Percentiles rank a stretch among this genome's conserved stretches.
phyloP scores from a whole-genome alignment of 2,888 invertebrate genomes.

The Synergus itoensis region DNA sequence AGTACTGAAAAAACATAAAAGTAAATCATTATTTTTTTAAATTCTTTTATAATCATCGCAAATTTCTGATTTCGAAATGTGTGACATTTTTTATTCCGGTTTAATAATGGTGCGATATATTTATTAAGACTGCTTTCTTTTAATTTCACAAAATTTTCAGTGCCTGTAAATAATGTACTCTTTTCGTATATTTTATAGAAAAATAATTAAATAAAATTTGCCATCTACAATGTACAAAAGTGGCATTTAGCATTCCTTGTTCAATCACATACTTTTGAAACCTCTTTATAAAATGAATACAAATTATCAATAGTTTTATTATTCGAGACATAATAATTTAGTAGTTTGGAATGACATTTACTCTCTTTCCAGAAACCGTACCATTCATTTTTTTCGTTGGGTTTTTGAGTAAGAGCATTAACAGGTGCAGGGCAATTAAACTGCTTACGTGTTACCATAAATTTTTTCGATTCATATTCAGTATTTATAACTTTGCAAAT shows the following conservation, averaged over 20 bases:
- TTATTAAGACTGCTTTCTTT: background rate
- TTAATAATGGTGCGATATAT: background rate
- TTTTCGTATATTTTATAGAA: slow-evolving; percentile 19
- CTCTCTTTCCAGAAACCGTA: slow-evolving; percentile 77
- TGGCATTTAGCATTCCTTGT: too few relatives aligned
- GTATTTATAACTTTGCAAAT: slow-evolving; percentile 82
- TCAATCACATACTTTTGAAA: too few relatives aligned
- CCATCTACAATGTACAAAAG: too few relatives aligned
- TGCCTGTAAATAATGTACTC: slow-evolving; percentile 5
- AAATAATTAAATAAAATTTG: background rate
- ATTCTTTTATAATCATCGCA: background rate
- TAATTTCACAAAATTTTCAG: background rate
- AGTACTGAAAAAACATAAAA: background rate
- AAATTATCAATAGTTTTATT: slow-evolving; percentile 53
- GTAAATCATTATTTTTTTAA: background rate
- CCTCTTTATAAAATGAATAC: too few relatives aligned
- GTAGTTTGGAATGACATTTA: slow-evolving; percentile 77
- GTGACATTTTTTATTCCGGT: background rate
- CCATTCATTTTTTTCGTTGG: slow-evolving; percentile 77
- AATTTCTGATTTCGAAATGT: background rate
- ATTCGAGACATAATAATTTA: slow-evolving; percentile 68
- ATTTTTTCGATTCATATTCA: slow-evolving; percentile 60
- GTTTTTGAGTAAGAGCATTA: slow-evolving; percentile 65
- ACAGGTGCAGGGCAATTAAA: slow-evolving; percentile 80
- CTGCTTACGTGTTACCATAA: slow-evolving; percentile 70